phyloP scores from a whole-genome alignment of 2,113 vertebrate genomes.

The crab-eating macaque (Macaca fascicularis) region T2T-MFA8v1.1 NC_088375.1:219460001-219460500 shows the following conservation, averaged over 20 bases:
- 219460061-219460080: background rate
- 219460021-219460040: background rate
- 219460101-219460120: background rate
- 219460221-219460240: background rate
- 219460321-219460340: slow-evolving; percentile 49
- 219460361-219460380: too few species aligned
- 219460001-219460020: background rate
- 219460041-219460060: background rate
- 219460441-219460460: too few species aligned
- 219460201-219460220: slow-evolving; percentile 3
- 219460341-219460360: background rate
- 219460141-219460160: background rate
- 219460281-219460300: slow-evolving; percentile 9
- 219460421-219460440: too few species aligned
- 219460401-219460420: too few species aligned
- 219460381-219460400: too few species aligned
- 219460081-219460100: too few species aligned
- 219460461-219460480: too few species aligned
- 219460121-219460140: background rate
- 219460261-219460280: background rate
- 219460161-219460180: background rate
- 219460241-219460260: background rate
- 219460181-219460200: background rate
- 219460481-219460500: too few species aligned
- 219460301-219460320: slow-evolving; percentile 53